Conservation (phyloP, 2,797 vertebrate species). For the Bradypus variegatus region DNA sequence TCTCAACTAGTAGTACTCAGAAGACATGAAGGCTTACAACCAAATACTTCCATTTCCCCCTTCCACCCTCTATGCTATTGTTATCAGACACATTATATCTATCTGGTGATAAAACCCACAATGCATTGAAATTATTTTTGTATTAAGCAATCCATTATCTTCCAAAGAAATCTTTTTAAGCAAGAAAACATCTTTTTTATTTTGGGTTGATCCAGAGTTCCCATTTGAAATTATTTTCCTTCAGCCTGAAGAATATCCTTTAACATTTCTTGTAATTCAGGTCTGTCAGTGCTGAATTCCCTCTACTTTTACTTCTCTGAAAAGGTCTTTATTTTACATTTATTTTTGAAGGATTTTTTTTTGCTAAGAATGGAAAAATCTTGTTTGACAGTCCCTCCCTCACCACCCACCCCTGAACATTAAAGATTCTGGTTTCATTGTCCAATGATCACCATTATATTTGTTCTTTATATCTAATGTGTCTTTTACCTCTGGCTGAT, state of each 20-base stretch:
- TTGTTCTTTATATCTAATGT: neutral
- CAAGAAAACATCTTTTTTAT: too few relatives aligned
- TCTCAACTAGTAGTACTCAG: neutral
- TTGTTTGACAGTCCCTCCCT: neutral
- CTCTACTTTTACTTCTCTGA: too few relatives aligned
- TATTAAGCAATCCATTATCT: neutral
- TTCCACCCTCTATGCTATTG: neutral
- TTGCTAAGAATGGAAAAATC: too few relatives aligned
- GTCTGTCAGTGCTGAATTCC: too few relatives aligned
- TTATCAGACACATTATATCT: neutral
- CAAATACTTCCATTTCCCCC: neutral
- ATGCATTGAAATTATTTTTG: neutral
- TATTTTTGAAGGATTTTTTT: too few relatives aligned
- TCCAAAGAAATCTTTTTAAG: neutral
- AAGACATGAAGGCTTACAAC: neutral
- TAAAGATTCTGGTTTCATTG: neutral
- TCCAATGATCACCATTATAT: neutral
- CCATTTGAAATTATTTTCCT: too few relatives aligned
- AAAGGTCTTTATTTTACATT: too few relatives aligned
- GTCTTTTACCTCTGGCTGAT: neutral
- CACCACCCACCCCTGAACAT: neutral
- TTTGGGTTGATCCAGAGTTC: too few relatives aligned
- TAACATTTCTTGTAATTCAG: too few relatives aligned
- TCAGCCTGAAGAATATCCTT: too few relatives aligned
- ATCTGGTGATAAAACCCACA: neutral